These are phyloP conservation scores for Staurois parvus DNA, from an alignment of 2,797 vertebrate species.

Conservation along the genomic window DNA sequence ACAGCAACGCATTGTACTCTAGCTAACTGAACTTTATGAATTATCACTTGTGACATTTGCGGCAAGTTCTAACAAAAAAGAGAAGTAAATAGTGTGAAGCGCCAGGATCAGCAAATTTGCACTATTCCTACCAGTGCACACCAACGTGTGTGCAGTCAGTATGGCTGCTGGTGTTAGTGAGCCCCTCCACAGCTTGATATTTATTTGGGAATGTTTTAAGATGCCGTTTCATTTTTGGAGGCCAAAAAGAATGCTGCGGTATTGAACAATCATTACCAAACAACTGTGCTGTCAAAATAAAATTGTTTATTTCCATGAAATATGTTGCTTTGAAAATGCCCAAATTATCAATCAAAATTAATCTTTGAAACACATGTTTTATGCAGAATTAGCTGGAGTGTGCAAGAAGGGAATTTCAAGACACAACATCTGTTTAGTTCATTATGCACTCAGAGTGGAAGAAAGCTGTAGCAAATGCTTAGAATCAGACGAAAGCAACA, in stretches of 20 bases:
- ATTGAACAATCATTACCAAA: constrained; percentile 41
- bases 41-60: too few species aligned
- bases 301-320: constrained; percentile 36
- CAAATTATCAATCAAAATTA: constrained; percentile 53
- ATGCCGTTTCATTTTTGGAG: too few species aligned
- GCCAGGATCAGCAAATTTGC: too few species aligned
- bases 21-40: too few species aligned
- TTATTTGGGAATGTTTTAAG: not conserved
- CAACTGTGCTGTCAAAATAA: constrained; percentile 4
- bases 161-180: too few species aligned
- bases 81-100: too few species aligned
- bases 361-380: constrained; percentile 43
- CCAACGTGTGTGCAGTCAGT: too few species aligned
- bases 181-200: not conserved
- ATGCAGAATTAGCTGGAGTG: constrained; percentile 51
- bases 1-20: too few species aligned
- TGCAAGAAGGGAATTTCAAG: constrained; percentile 49
- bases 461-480: constrained; percentile 14
- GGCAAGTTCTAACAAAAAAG: too few species aligned
- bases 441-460: constrained; percentile 33
- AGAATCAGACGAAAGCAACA: constrained; percentile 31
- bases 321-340: constrained; percentile 27
- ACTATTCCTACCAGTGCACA: too few species aligned
- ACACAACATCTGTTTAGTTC: constrained; percentile 48
- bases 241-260: not conserved